These are phyloP conservation scores for Myotis planiceps DNA, from an alignment of 2,797 vertebrate genomes.

Conservation along the genomic window DNA sequence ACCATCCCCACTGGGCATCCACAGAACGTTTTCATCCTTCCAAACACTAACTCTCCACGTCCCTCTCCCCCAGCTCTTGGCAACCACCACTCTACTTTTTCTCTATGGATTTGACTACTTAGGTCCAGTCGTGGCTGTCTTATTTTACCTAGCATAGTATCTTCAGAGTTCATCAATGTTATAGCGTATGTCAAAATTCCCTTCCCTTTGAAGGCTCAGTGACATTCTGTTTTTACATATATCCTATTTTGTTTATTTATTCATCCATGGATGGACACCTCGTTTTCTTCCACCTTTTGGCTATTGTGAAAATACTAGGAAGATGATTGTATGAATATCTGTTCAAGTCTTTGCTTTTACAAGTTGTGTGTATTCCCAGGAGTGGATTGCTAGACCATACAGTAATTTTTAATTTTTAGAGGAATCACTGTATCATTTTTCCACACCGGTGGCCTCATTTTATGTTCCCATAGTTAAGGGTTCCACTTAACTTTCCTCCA, in stretches of 20 bases:
- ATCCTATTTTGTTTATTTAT: neutral
- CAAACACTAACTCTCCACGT: neutral
- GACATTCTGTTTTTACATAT: neutral
- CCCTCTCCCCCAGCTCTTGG: neutral
- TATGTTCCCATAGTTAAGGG: neutral
- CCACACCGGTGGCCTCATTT: neutral
- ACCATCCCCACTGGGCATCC: neutral
- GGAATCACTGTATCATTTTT: neutral
- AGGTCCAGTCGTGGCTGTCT: neutral
- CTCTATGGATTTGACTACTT: neutral
- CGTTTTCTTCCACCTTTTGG: neutral
- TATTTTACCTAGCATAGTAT: neutral
- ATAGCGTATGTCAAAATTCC: neutral
- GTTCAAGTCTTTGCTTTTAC: neutral
- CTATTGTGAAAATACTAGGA: neutral
- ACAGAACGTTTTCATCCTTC: neutral
- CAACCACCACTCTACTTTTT: neutral
- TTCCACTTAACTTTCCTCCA: neutral
- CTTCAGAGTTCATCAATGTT: neutral
- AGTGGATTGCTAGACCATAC: neutral
- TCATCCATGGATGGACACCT: neutral
- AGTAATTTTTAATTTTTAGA: neutral
- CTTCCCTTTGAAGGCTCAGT: neutral
- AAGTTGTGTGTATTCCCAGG: neutral
- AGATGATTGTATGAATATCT: neutral